Conservation (phyloP, 2,113 vertebrate genomes). For the Procavia capensis region DNA sequence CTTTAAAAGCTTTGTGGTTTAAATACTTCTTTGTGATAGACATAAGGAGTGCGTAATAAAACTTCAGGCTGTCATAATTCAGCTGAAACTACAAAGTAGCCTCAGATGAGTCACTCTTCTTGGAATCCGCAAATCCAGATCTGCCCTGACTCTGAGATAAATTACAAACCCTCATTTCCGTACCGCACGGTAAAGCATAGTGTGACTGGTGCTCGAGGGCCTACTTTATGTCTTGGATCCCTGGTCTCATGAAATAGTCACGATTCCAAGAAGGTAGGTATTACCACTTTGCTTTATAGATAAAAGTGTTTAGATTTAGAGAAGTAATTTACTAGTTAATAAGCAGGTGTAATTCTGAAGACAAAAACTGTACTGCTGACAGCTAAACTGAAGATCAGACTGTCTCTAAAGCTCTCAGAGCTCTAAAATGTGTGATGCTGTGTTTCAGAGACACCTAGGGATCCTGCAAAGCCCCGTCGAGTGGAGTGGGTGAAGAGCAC, state of each 20-base stretch:
- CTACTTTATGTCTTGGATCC: not conserved
- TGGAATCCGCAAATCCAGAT: conserved; percentile 39
- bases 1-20: conserved; percentile 67
- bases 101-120: conserved; percentile 1
- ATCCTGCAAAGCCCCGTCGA: not conserved
- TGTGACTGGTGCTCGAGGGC: not conserved
- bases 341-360: not conserved
- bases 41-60: conserved; percentile 46
- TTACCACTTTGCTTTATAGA: not conserved
- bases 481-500: too few species aligned
- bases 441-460: not conserved
- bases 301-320: conserved; percentile 33
- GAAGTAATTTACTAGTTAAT: not conserved
- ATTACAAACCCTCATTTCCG: not conserved
- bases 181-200: not conserved
- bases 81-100: conserved; percentile 44
- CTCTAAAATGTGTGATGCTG: not conserved
- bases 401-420: not conserved
- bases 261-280: not conserved
- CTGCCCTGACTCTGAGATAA: conserved; percentile 10
- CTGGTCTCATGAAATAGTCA: conserved; percentile 13
- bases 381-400: not conserved
- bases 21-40: conserved; percentile 50
- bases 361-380: not conserved
- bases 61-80: conserved; percentile 34